Conservation (phyloP, 2,113 vertebrate species). For the Podarcis raffonei region DNA sequence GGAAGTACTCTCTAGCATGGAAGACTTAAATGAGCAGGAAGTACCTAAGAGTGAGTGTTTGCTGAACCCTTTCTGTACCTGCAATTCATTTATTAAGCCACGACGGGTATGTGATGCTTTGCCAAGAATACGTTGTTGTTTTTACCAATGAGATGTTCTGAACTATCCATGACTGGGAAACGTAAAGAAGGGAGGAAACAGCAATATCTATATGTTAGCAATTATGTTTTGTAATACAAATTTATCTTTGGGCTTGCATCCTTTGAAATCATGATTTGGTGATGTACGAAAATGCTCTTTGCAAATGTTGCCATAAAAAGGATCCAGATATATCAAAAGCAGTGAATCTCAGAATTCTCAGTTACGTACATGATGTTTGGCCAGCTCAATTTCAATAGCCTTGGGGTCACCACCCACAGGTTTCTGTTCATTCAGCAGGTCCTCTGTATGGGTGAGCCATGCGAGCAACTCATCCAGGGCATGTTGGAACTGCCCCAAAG, state of each 20-base stretch:
- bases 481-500: constrained; percentile 97
- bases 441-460: constrained; percentile 95
- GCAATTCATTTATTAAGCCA: constrained; percentile 16
- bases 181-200: not conserved
- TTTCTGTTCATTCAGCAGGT: constrained; percentile 91
- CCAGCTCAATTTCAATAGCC: constrained; percentile 96
- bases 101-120: not conserved
- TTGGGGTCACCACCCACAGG: constrained; percentile 93
- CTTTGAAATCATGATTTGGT: constrained; percentile 5
- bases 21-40: constrained; percentile 51
- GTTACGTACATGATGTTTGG: constrained; percentile 95
- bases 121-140: not conserved
- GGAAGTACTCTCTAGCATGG: constrained; percentile 40
- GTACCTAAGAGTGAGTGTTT: constrained; percentile 28
- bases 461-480: constrained; percentile 93
- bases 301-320: not conserved
- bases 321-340: constrained; percentile 8
- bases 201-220: not conserved
- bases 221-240: not conserved
- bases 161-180: not conserved
- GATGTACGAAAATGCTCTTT: not conserved
- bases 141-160: not conserved
- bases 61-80: constrained; percentile 39
- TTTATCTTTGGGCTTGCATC: not conserved
- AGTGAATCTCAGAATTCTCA: constrained; percentile 27